phyloP scores from a whole-genome alignment of 2,888 invertebrate genomes.

The Serrognathus titanus region DNA sequence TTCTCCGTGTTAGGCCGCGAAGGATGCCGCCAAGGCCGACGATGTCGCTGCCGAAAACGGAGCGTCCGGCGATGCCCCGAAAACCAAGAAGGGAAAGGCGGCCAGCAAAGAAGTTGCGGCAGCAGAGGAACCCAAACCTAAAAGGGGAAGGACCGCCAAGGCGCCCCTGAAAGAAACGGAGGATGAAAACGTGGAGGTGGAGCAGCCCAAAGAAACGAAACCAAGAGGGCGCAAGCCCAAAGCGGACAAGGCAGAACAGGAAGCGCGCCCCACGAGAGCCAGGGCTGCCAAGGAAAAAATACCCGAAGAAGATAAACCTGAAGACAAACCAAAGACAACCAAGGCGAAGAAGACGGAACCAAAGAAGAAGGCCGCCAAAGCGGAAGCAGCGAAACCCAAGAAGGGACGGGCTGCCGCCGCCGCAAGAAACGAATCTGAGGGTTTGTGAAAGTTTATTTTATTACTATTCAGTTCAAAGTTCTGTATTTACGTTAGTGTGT shows the following conservation, averaged over 20 bases:
- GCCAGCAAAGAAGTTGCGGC: not conserved
- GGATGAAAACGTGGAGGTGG: slow-evolving; percentile 38
- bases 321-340: slow-evolving; percentile 1
- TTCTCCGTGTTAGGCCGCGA: not conserved
- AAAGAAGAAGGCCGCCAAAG: slow-evolving; percentile 4
- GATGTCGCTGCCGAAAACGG: not conserved
- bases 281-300: slow-evolving; percentile 29
- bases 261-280: slow-evolving; percentile 8
- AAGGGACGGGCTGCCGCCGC: slow-evolving; percentile 6
- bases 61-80: not conserved
- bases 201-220: slow-evolving; percentile 9
- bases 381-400: not conserved
- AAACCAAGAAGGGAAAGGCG: not conserved
- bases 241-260: slow-evolving; percentile 12
- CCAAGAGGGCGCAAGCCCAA: slow-evolving; percentile 28
- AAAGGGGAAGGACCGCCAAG: slow-evolving; percentile 26
- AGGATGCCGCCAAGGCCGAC: slow-evolving; percentile 5
- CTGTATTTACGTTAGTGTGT: too few species aligned
- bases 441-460: slow-evolving; percentile 1
- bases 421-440: slow-evolving; percentile 1
- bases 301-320: not conserved
- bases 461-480: too few species aligned
- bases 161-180: slow-evolving; percentile 17
- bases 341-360: slow-evolving; percentile 11
- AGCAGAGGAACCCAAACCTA: slow-evolving; percentile 37